Evolutionary conservation across 2,797 vertebrate species (phyloP).

Genomic region (Anableps anableps): DNA sequence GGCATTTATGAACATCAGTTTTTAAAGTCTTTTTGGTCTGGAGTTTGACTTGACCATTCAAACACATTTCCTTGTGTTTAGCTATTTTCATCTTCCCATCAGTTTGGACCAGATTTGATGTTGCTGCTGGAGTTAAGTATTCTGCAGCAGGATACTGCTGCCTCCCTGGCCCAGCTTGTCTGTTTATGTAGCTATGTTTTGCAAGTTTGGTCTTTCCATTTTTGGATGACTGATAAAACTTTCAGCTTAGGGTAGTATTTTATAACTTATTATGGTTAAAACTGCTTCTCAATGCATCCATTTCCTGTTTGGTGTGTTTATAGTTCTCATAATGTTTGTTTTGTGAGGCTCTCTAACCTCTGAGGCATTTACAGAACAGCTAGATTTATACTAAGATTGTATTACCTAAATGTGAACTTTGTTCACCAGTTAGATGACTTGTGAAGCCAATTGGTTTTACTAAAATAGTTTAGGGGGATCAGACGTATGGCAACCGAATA

Average conservation of each 20-base stretch:
- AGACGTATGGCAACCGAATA: background rate
- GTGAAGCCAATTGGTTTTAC: background rate
- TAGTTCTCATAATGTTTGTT: background rate
- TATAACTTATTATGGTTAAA: background rate
- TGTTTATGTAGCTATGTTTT: background rate
- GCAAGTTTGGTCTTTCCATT: background rate
- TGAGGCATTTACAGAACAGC: background rate
- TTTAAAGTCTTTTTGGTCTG: background rate
- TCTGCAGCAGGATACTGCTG: background rate
- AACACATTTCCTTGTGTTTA: background rate
- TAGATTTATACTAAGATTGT: background rate
- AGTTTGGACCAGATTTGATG: background rate
- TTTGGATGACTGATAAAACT: background rate
- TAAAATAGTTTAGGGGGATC: background rate
- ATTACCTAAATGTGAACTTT: background rate
- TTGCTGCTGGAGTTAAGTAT: background rate
- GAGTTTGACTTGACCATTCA: background rate
- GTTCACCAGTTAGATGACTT: background rate
- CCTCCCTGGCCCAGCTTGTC: background rate
- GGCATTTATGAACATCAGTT: background rate
- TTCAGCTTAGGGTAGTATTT: background rate
- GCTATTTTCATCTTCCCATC: background rate
- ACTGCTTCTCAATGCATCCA: background rate
- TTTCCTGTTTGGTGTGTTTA: background rate
- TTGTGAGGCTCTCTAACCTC: background rate